Percentiles rank a stretch among this genome's conserved stretches.
These are phyloP conservation scores for Prionailurus viverrinus DNA, from an alignment of 2,113 vertebrate genomes.

Conservation along the genomic window DNA sequence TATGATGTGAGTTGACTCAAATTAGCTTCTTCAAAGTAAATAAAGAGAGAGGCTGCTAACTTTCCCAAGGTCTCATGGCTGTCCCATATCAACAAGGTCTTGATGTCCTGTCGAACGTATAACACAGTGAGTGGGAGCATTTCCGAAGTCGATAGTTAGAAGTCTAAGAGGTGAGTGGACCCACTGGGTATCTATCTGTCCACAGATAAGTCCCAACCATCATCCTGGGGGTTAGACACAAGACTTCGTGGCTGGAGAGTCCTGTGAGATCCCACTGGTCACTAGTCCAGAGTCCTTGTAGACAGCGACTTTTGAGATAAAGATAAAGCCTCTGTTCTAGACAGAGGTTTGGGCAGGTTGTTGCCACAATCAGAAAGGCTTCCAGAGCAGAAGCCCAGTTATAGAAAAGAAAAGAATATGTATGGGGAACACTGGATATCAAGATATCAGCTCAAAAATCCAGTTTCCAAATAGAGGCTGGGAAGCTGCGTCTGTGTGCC, in stretches of 20 bases:
- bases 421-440: neutral
- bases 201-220: neutral
- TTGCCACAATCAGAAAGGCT: neutral
- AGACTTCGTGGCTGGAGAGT: neutral
- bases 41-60: too few species aligned
- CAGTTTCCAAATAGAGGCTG: neutral
- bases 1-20: neutral
- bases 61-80: too few species aligned
- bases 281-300: neutral
- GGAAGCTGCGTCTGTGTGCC: neutral
- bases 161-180: neutral
- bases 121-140: neutral
- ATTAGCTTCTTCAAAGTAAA: conserved; percentile 18
- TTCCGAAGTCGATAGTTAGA: neutral
- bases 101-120: neutral
- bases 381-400: neutral
- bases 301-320: neutral
- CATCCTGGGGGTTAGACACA: neutral
- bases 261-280: neutral
- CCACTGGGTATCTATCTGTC: neutral
- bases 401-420: neutral
- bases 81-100: neutral
- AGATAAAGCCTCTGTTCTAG: neutral
- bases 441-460: neutral
- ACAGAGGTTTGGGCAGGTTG: neutral